A percentile compares a stretch with the other conserved stretches of the same genome.
Evolutionary conservation across 1,140 invertebrate species (phyloP).

Genomic region (Platyscapa corneri): DNA sequence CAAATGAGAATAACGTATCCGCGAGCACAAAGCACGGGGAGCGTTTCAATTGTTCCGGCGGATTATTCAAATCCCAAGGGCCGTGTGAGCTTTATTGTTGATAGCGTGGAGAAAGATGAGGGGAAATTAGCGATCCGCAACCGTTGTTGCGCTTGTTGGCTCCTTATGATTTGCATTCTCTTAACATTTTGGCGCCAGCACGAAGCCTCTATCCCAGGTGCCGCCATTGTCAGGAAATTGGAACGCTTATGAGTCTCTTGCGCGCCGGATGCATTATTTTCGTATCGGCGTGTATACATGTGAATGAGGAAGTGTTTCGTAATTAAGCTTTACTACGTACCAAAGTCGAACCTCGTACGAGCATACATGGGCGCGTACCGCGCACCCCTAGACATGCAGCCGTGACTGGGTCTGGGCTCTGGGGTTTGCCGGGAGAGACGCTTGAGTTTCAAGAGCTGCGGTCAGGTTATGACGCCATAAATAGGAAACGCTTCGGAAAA

Average conservation of each 20-base stretch:
- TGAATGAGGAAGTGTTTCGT: background rate
- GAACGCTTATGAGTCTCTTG: background rate
- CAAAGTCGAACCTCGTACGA: background rate
- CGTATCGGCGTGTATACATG: background rate
- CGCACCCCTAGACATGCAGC: too few relatives aligned
- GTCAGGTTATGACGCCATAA: slow-evolving; percentile 38
- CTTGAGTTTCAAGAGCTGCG: background rate
- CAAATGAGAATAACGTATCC: background rate
- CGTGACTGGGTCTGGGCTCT: too few relatives aligned
- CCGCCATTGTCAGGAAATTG: background rate
- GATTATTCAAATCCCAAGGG: background rate
- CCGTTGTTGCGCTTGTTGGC: background rate
- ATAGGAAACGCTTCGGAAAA: slow-evolving; percentile 43
- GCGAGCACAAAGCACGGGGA: background rate
- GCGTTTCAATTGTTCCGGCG: background rate
- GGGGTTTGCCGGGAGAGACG: background rate
- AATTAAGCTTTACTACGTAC: background rate
- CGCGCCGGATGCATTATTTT: background rate
- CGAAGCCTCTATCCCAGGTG: background rate
- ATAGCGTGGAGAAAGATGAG: background rate
- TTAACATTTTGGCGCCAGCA: background rate
- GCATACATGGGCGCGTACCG: background rate
- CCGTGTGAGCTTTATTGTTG: background rate
- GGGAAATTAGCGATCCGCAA: background rate
- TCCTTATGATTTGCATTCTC: background rate